phyloP scores from a whole-genome alignment of 2,888 invertebrate species.

The Tenthredo notha region DNA sequence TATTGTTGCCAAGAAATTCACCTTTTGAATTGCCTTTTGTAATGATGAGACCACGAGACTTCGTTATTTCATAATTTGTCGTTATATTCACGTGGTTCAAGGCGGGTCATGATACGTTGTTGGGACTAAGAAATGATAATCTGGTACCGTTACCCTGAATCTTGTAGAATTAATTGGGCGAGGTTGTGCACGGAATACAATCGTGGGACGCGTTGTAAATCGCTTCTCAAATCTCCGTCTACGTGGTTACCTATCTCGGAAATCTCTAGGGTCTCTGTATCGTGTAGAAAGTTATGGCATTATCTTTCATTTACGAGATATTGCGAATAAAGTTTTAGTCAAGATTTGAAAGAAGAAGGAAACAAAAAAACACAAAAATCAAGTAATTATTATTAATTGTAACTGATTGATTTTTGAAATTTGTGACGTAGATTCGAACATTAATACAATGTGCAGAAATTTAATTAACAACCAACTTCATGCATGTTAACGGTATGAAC shows the following conservation, averaged over 20 bases:
- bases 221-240: slow-evolving; percentile 32
- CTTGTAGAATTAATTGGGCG: slow-evolving; percentile 33
- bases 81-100: not conserved
- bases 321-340: not conserved
- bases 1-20: not conserved
- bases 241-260: not conserved
- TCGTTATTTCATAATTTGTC: not conserved
- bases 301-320: not conserved
- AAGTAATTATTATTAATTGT: not conserved
- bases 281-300: not conserved
- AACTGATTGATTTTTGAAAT: not conserved
- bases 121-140: slow-evolving; percentile 7
- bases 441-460: not conserved
- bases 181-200: slow-evolving; percentile 24
- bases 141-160: slow-evolving; percentile 32
- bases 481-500: not conserved
- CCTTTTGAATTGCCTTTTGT: not conserved
- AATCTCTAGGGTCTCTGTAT: not conserved
- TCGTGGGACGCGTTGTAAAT: slow-evolving; percentile 32
- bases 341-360: not conserved
- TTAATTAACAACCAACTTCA: not conserved
- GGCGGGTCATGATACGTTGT: not conserved
- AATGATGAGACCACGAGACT: not conserved
- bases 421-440: not conserved
- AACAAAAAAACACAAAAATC: not conserved